Evolutionary conservation across 2,888 invertebrate species (phyloP).

Genomic region (Tenthredo scrophulariae): DNA sequence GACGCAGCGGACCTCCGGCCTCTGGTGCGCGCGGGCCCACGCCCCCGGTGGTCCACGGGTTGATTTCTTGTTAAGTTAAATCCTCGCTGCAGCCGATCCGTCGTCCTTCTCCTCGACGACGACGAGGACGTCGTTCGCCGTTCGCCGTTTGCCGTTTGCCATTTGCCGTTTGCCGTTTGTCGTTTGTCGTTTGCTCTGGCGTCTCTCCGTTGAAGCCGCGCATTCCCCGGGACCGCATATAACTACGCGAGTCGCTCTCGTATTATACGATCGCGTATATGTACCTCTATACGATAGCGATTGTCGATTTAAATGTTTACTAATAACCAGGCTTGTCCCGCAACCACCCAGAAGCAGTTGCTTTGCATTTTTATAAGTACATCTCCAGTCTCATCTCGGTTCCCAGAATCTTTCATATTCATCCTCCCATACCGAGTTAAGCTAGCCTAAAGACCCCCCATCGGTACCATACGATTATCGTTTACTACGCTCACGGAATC

Average conservation of each 20-base stretch:
- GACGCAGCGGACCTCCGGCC: slow-evolving; percentile 77
- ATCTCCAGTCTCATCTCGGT: slow-evolving; percentile 58
- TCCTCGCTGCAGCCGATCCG: slow-evolving; percentile 65
- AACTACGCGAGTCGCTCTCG: slow-evolving; percentile 9
- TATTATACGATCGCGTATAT: neutral
- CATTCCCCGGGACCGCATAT: slow-evolving; percentile 26
- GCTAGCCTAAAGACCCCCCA: slow-evolving; percentile 1
- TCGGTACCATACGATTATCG: slow-evolving; percentile 13
- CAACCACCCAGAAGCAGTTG: slow-evolving; percentile 77
- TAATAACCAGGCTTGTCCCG: slow-evolving; percentile 78
- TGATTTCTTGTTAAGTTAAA: slow-evolving; percentile 76
- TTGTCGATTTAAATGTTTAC: slow-evolving; percentile 79
- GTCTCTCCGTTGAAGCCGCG: slow-evolving; percentile 10
- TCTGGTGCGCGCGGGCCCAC: slow-evolving; percentile 73
- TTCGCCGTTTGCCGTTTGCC: neutral
- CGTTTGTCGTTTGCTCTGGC: neutral
- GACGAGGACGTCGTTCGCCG: slow-evolving; percentile 11
- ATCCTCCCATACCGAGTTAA: slow-evolving; percentile 59
- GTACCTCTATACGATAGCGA: slow-evolving; percentile 65
- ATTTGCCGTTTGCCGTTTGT: neutral
- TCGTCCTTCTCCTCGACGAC: slow-evolving; percentile 45
- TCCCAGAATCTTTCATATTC: slow-evolving; percentile 73
- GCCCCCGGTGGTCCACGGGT: slow-evolving; percentile 77
- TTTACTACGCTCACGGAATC: neutral
- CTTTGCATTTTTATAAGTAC: slow-evolving; percentile 78